phyloP scores from a whole-genome alignment of 1,140 invertebrate genomes.

The Penaeus indicus region DNA sequence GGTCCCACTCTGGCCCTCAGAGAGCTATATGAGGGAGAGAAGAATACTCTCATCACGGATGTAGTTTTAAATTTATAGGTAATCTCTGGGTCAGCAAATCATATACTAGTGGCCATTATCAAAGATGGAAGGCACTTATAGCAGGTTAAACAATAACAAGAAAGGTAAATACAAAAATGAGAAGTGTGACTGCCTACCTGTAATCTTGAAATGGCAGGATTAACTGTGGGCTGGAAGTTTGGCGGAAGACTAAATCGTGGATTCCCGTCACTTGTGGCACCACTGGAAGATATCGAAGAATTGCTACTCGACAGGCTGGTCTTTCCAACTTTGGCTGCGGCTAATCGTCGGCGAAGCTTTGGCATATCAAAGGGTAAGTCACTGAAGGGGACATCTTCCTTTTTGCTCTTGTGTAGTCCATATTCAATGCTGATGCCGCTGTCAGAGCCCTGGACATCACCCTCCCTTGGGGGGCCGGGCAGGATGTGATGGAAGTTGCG shows the following conservation, averaged over 20 bases:
- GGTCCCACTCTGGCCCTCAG: slow-evolving; percentile 58
- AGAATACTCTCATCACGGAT: background rate
- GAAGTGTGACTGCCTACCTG: slow-evolving; percentile 29
- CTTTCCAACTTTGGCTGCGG: slow-evolving; percentile 70
- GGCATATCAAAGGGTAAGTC: slow-evolving; percentile 91
- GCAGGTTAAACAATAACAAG: background rate
- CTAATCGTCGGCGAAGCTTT: slow-evolving; percentile 81
- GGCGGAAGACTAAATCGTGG: slow-evolving; percentile 39
- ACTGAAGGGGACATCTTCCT: slow-evolving; percentile 75
- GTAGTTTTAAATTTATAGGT: no score
- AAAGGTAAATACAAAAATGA: background rate
- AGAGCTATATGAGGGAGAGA: slow-evolving; percentile 26
- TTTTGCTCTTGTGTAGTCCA: slow-evolving; percentile 31
- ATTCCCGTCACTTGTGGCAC: slow-evolving; percentile 52
- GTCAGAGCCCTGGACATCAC: slow-evolving; percentile 83
- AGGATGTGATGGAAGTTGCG: slow-evolving; percentile 76
- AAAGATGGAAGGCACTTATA: no score
- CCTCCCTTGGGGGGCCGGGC: slow-evolving; percentile 75
- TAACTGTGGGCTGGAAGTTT: slow-evolving; percentile 45
- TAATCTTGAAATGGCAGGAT: slow-evolving; percentile 62
- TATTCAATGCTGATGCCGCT: slow-evolving; percentile 85
- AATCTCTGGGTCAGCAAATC: no score
- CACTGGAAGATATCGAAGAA: slow-evolving; percentile 63
- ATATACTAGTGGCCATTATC: no score
- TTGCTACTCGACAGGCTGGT: slow-evolving; percentile 64